A percentile compares a stretch with the other conserved stretches of the same genome.
These are phyloP conservation scores for Drosophila nigrodunni DNA, from an alignment of 1,140 invertebrate species.

Conservation along the genomic window DNA sequence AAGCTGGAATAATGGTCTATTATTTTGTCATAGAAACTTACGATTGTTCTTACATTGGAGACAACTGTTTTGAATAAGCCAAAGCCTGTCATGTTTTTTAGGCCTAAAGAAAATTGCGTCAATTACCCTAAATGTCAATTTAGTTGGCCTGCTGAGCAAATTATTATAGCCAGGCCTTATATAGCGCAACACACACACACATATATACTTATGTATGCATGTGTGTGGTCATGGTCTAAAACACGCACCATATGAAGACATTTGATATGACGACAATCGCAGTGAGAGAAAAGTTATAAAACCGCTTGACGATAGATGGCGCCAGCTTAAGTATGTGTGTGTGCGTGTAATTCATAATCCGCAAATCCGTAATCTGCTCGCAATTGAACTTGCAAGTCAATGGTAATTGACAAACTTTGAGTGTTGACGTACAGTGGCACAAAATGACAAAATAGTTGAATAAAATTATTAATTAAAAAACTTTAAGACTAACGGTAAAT, in stretches of 20 bases:
- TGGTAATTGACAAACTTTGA: constrained; percentile 7
- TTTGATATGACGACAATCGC: constrained; percentile 22
- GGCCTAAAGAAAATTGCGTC: constrained; percentile 26
- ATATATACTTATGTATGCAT: constrained; percentile 17
- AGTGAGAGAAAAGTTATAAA: constrained; percentile 22
- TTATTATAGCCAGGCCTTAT: constrained; percentile 17
- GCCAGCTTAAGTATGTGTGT: constrained; percentile 13
- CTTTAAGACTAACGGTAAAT: too few relatives aligned
- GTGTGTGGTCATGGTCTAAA: constrained; percentile 34
- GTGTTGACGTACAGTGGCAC: background rate
- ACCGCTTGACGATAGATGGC: constrained; percentile 28
- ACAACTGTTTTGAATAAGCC: too few relatives aligned
- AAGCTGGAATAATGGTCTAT: constrained; percentile 5
- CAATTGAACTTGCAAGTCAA: constrained; percentile 39
- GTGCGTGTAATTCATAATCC: background rate
- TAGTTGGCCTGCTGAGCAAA: constrained; percentile 11
- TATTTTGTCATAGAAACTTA: background rate
- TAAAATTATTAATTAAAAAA: too few relatives aligned
- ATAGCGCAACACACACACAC: constrained; percentile 10
- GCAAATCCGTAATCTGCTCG: constrained; percentile 3
- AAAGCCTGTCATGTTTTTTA: background rate
- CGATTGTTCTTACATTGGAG: constrained; percentile 14
- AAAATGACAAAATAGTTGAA: too few relatives aligned
- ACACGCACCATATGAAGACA: constrained; percentile 35
- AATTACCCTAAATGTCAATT: constrained; percentile 46